Percentiles rank a stretch among this genome's conserved stretches.
Evolutionary conservation across 2,797 vertebrate genomes (phyloP).

Genomic region (Fundulus diaphanus): DNA sequence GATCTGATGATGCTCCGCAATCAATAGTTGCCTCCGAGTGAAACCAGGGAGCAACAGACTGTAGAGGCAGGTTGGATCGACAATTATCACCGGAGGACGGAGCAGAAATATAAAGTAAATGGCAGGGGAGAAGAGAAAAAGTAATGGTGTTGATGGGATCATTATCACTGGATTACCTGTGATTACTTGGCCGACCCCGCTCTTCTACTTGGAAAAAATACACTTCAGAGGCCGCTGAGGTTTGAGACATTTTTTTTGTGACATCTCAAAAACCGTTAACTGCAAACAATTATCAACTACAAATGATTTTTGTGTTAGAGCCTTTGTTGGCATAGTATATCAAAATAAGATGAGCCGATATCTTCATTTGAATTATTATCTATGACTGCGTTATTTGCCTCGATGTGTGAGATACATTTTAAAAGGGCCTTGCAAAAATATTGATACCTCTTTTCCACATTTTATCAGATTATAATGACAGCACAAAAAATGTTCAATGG

Average conservation of each 20-base stretch:
- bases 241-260: slow-evolving; percentile 2
- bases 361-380: background rate
- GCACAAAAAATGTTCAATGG: background rate
- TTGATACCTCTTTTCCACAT: background rate
- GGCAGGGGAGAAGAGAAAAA: slow-evolving; percentile 4
- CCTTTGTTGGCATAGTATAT: background rate
- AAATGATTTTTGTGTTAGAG: slow-evolving; percentile 4
- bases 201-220: slow-evolving; percentile 16
- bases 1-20: slow-evolving; percentile 69
- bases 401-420: background rate
- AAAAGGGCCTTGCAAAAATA: background rate
- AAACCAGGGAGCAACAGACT: slow-evolving; percentile 67
- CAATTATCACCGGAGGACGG: slow-evolving; percentile 69
- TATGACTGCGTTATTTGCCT: background rate
- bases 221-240: background rate
- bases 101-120: slow-evolving; percentile 52
- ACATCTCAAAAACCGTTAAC: slow-evolving; percentile 10
- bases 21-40: slow-evolving; percentile 77
- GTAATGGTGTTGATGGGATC: slow-evolving; percentile 54
- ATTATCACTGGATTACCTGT: slow-evolving; percentile 57
- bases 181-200: slow-evolving; percentile 35
- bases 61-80: slow-evolving; percentile 63
- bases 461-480: background rate
- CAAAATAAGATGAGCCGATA: background rate
- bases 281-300: slow-evolving; percentile 17